Evolutionary conservation across 2,113 vertebrate species (phyloP).

Genomic region (Propithecus coquereli): DNA sequence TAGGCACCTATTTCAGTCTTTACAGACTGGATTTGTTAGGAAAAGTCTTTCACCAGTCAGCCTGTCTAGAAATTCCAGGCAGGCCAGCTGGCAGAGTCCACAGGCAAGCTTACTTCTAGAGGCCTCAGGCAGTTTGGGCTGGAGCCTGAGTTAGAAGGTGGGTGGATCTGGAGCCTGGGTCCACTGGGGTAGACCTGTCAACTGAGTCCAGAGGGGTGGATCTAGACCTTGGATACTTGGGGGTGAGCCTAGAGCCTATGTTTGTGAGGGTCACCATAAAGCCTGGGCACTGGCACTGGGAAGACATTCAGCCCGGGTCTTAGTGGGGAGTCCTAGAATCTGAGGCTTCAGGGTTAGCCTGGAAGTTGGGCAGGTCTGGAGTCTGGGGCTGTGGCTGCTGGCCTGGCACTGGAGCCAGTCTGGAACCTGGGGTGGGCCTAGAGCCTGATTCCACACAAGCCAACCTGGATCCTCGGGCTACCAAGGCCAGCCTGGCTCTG

Average conservation of each 20-base stretch:
- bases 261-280: background rate
- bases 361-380: background rate
- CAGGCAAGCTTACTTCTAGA: too few relatives aligned
- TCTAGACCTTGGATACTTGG: background rate
- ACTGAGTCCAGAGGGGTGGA: background rate
- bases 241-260: background rate
- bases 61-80: too few relatives aligned
- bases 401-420: background rate
- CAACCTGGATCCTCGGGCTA: background rate
- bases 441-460: too few relatives aligned
- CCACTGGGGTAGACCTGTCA: background rate
- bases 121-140: too few relatives aligned
- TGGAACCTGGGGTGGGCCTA: too few relatives aligned
- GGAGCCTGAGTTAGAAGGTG: too few relatives aligned
- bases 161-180: background rate
- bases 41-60: too few relatives aligned
- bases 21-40: too few relatives aligned
- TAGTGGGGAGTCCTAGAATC: too few relatives aligned
- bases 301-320: background rate
- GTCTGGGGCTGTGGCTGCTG: too few relatives aligned
- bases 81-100: too few relatives aligned
- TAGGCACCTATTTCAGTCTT: too few relatives aligned
- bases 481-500: background rate
- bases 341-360: background rate
- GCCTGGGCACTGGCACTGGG: background rate